Evolutionary conservation across 2,888 invertebrate genomes (phyloP).

Genomic region (Ptychoptera albimana): DNA sequence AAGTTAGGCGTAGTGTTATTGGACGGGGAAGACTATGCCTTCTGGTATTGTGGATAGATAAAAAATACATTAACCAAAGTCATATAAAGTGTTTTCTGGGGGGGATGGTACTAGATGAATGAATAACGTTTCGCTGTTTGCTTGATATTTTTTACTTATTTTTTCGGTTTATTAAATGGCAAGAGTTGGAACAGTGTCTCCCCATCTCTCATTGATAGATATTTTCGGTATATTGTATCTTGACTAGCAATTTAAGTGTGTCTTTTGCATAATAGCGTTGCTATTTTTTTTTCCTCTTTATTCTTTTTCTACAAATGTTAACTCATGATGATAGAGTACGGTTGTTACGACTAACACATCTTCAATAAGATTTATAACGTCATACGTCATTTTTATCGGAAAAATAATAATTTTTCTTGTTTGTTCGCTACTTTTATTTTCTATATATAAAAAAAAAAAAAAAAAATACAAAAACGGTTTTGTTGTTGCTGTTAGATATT

Average conservation of each 20-base stretch:
- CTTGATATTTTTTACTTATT: no score
- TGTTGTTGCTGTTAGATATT: not conserved
- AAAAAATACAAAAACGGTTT: constrained; percentile 1
- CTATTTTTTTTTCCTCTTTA: not conserved
- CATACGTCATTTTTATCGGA: constrained; percentile 34
- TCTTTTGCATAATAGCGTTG: not conserved
- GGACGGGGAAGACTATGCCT: no score
- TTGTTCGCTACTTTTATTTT: not conserved
- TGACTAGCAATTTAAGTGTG: not conserved
- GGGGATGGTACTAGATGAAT: no score
- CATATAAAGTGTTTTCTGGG: not conserved
- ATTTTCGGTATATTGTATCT: not conserved
- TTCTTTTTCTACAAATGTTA: not conserved
- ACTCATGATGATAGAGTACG: no score
- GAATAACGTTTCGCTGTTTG: no score
- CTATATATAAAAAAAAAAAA: not conserved
- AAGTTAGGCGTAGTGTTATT: no score
- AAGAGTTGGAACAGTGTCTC: not conserved
- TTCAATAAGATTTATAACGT: constrained; percentile 30
- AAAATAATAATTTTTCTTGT: constrained; percentile 21
- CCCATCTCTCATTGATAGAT: not conserved
- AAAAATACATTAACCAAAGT: constrained; percentile 10
- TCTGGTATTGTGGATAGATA: constrained; percentile 5
- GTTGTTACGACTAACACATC: no score
- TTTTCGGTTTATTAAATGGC: not conserved